A percentile compares a stretch with the other conserved stretches of the same genome.
phyloP scores from a whole-genome alignment of 2,113 vertebrate species.

The Neotragus moschatus region DNA sequence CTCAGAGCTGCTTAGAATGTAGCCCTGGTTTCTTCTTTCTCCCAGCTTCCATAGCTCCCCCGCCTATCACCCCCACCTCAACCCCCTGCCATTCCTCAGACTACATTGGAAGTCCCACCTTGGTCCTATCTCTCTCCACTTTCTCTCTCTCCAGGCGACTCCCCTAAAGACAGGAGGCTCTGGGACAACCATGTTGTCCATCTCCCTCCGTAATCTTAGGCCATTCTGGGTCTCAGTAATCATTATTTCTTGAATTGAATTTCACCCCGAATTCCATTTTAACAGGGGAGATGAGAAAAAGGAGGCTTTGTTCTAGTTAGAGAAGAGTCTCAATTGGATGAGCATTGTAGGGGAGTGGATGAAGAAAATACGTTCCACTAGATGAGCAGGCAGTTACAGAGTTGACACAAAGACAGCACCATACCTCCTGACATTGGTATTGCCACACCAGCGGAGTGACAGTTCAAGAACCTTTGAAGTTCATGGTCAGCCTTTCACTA shows the following conservation, averaged over 20 bases:
- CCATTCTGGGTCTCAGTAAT: not conserved
- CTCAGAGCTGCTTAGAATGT: not conserved
- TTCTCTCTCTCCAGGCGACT: not conserved
- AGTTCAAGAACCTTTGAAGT: not conserved
- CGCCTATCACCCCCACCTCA: rapidly evolving
- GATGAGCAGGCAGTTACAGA: not conserved
- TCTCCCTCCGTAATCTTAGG: not conserved
- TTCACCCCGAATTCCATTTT: not conserved
- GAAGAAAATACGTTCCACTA: not conserved
- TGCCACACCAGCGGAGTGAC: not conserved
- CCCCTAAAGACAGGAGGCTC: not conserved
- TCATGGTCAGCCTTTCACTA: not conserved
- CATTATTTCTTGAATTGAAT: not conserved
- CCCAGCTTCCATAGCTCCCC: not conserved
- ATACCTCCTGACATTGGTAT: not conserved
- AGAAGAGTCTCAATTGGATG: not conserved
- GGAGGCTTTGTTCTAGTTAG: not conserved
- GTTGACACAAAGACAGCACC: not conserved
- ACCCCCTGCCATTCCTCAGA: not conserved
- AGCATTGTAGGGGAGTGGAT: not conserved
- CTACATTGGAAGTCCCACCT: not conserved
- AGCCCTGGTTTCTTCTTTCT: not conserved
- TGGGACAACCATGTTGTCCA: not conserved
- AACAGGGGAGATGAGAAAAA: not conserved
- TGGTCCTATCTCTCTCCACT: not conserved